Evolutionary conservation across 1,140 invertebrate species (phyloP).

Genomic region (Dendrolimus punctatus): DNA sequence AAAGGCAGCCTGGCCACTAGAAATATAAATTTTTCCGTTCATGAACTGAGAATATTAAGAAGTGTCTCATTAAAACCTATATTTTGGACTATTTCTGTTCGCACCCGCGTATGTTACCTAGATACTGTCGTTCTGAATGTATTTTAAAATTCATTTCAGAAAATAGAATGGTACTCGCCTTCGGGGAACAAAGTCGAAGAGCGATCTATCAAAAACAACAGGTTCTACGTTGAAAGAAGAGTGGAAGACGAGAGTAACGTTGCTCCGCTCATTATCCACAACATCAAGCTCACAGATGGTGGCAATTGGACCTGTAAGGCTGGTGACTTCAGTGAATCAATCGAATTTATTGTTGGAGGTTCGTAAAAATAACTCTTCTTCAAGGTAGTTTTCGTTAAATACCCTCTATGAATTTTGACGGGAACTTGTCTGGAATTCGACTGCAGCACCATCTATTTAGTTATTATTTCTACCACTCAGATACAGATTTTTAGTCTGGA

Average conservation of each 20-base stretch:
- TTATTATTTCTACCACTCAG: too few species aligned
- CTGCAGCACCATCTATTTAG: too few species aligned
- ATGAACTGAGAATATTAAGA: neutral
- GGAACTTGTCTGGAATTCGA: too few species aligned
- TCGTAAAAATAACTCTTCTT: slow-evolving; percentile 10
- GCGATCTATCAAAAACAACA: slow-evolving; percentile 34
- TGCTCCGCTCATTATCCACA: slow-evolving; percentile 44
- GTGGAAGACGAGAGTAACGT: slow-evolving; percentile 24
- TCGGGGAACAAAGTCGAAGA: slow-evolving; percentile 32
- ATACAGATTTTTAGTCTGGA: too few species aligned
- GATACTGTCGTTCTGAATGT: neutral
- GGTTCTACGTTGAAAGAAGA: slow-evolving; percentile 45
- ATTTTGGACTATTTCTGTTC: neutral
- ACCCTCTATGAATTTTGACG: too few species aligned
- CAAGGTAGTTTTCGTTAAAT: too few species aligned
- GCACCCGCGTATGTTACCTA: neutral
- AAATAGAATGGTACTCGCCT: slow-evolving; percentile 47
- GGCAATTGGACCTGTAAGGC: slow-evolving; percentile 60
- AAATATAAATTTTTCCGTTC: too few species aligned
- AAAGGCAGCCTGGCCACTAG: too few species aligned
- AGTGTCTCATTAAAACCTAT: neutral
- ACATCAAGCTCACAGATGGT: slow-evolving; percentile 37
- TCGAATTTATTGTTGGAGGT: slow-evolving; percentile 53
- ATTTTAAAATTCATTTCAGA: slow-evolving; percentile 23
- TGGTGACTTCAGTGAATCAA: slow-evolving; percentile 36